phyloP scores from a whole-genome alignment of 2,888 invertebrate species.

The Teinopalpus imperialis region DNA sequence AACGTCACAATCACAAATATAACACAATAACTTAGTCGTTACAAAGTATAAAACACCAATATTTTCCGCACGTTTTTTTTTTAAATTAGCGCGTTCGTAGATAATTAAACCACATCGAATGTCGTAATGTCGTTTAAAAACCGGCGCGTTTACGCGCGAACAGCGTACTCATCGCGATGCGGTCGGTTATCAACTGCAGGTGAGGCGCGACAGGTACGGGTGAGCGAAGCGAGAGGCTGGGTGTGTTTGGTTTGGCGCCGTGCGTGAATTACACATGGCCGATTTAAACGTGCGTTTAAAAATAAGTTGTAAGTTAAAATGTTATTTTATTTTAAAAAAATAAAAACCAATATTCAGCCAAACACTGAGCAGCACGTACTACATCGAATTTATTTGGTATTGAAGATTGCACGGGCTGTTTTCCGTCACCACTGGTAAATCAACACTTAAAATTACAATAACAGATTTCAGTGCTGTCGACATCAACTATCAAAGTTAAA shows the following conservation, averaged over 20 bases:
- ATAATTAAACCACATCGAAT: conserved; percentile 25
- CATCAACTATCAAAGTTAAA: too few relatives aligned
- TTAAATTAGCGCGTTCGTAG: neutral
- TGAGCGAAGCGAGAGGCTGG: conserved; percentile 58
- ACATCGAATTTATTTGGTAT: too few relatives aligned
- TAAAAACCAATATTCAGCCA: too few relatives aligned
- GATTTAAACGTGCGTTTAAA: conserved; percentile 7
- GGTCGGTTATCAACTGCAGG: conserved; percentile 67
- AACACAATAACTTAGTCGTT: conserved; percentile 11
- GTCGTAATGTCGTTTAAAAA: conserved; percentile 29
- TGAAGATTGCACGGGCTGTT: too few relatives aligned
- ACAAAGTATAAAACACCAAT: conserved; percentile 26
- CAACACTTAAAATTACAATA: too few relatives aligned
- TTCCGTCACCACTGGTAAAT: too few relatives aligned
- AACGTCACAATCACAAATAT: conserved; percentile 24
- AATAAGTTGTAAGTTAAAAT: neutral
- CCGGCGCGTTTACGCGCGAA: conserved; percentile 26
- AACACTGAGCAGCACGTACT: too few relatives aligned
- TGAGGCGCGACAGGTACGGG: conserved; percentile 35
- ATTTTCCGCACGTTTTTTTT: neutral
- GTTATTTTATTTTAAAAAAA: too few relatives aligned
- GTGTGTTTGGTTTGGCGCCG: conserved; percentile 42
- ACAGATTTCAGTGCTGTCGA: too few relatives aligned
- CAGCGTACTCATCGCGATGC: conserved; percentile 53
- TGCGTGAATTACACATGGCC: conserved; percentile 37